Conservation (phyloP, 2,113 vertebrate species). For the Malurus melanocephalus region DNA sequence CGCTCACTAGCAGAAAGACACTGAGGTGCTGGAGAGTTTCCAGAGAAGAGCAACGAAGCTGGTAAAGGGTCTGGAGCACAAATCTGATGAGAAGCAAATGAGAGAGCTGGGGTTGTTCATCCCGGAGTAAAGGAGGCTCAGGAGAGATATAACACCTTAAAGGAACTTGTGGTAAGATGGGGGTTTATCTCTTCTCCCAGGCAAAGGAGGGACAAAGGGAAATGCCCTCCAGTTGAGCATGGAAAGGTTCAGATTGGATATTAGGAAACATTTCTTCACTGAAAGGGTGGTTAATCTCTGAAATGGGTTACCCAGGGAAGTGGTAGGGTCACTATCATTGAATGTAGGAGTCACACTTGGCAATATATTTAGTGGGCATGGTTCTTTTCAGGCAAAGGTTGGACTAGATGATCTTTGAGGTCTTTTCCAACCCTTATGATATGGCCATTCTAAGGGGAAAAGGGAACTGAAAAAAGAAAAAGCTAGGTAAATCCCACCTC, state of each 20-base stretch:
- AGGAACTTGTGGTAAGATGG: background rate
- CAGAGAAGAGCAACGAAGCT: background rate
- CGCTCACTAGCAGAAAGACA: accelerated
- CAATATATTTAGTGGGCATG: background rate
- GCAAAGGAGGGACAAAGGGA: background rate
- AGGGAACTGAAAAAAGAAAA: background rate
- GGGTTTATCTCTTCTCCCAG: accelerated
- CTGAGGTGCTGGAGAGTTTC: accelerated
- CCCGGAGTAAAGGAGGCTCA: background rate
- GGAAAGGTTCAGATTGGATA: no score
- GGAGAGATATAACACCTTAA: background rate
- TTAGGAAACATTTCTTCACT: background rate
- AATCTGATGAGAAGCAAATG: accelerated
- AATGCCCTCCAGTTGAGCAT: background rate
- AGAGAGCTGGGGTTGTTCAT: background rate
- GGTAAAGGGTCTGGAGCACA: background rate
- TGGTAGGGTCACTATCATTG: accelerated
- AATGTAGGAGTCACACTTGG: background rate
- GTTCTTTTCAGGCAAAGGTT: background rate
- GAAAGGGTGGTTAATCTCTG: background rate
- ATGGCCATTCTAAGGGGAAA: background rate
- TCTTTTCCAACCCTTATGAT: background rate
- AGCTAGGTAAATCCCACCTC: accelerated
- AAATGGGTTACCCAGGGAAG: background rate
- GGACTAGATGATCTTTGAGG: background rate